Conservation (phyloP, 1,140 invertebrate genomes). For the Lordiphosa clarofinis region DNA sequence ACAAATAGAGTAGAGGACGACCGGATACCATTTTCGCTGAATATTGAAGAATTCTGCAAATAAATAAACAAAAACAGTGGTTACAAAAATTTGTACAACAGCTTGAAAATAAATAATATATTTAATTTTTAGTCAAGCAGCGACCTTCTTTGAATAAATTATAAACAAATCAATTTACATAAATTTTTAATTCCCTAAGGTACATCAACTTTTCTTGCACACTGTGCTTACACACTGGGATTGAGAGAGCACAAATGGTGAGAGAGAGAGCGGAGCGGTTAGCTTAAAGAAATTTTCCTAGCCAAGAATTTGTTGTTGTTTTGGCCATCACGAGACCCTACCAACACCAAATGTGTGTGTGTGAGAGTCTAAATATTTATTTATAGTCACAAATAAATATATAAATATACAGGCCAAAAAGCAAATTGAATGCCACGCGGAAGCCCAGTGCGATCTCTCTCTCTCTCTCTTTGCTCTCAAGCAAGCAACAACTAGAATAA, state of each 20-base stretch:
- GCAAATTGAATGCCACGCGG: constrained; percentile 67
- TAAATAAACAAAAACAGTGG: not conserved
- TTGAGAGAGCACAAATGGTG: no score
- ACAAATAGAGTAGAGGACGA: constrained; percentile 78
- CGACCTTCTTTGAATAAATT: no score
- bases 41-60: constrained; percentile 74
- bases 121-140: no score
- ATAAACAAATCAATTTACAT: no score
- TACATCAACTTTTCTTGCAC: no score
- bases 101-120: no score
- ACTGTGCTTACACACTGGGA: no score
- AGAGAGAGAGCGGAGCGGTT: no score
- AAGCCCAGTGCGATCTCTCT: constrained; percentile 24
- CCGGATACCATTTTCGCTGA: constrained; percentile 79
- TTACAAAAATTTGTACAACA: not conserved
- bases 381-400: constrained; percentile 71
- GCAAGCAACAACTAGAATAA: constrained; percentile 6
- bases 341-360: constrained; percentile 25
- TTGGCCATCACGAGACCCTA: constrained; percentile 63
- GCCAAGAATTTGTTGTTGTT: constrained; percentile 18
- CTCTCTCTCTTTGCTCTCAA: not conserved
- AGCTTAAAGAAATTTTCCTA: no score
- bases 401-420: constrained; percentile 58
- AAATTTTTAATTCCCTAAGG: no score
- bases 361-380: constrained; percentile 45